Conservation (phyloP, 2,888 invertebrate species). For the Agrotis clavis region DNA sequence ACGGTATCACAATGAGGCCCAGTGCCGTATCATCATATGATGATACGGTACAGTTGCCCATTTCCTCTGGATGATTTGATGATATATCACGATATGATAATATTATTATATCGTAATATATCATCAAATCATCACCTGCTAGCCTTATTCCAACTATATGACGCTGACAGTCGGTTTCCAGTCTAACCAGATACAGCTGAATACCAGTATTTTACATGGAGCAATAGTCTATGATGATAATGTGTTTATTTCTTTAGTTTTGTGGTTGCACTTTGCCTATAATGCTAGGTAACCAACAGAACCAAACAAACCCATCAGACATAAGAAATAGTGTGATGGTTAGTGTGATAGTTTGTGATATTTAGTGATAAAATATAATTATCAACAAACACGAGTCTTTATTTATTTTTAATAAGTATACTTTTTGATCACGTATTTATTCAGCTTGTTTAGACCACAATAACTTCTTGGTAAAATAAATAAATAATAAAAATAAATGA, state of each 20-base stretch:
- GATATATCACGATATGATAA: too few relatives aligned
- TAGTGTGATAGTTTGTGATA: background rate
- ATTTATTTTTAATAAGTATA: background rate
- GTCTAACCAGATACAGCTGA: background rate
- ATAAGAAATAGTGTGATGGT: too few relatives aligned
- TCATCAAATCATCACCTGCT: too few relatives aligned
- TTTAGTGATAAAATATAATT: conserved; percentile 13
- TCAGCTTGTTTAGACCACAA: background rate
- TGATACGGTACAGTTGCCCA: too few relatives aligned
- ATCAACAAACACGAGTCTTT: background rate
- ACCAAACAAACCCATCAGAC: too few relatives aligned
- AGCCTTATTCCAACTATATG: too few relatives aligned
- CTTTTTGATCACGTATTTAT: background rate
- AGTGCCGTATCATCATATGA: too few relatives aligned
- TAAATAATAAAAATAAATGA: conserved; percentile 31
- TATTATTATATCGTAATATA: too few relatives aligned
- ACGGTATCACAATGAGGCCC: too few relatives aligned
- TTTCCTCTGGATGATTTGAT: too few relatives aligned
- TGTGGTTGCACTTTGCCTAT: background rate
- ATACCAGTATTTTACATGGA: background rate
- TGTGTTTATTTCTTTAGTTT: background rate
- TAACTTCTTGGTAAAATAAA: conserved; percentile 14
- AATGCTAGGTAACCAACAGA: background rate
- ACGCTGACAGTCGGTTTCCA: too few relatives aligned
- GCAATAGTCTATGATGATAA: background rate